Evolutionary conservation across 2,888 invertebrate genomes (phyloP), one percentile per base, ranked within the genome.

Genomic region (Rhingia campestris): DNA sequence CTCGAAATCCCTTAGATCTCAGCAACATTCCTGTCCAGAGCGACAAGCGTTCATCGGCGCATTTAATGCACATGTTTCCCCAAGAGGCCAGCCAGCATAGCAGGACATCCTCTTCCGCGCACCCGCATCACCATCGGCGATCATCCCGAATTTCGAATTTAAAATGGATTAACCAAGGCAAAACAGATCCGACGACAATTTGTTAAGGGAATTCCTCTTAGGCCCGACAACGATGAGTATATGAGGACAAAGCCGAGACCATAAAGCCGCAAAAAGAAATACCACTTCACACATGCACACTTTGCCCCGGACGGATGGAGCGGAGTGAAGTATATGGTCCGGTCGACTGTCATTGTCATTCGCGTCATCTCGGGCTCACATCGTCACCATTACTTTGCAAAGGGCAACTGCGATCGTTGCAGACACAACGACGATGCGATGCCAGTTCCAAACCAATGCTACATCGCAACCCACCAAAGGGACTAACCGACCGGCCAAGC

Each of bases 111-210:
- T 22, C 14, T 22, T 10, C 70, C 35, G 4, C 43, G n/a, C 63
- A 43, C 32, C 6, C 47, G 66, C 67, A 67, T 61, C 22, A 14
- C 66, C 64, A 12, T 37, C 10, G 6, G 67, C 66, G 84, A 80
- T 66, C 64, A 84, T 79, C 79, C 79, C 74, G 64, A 84, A 84
- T 84, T 84, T 84, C 74, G 79, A 84, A 84, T 84, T 84, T 79
- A 79, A 79, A 84, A 80, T 64, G 84, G 84, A 84, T 84, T 84
- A 84, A 75, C 74, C 54, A 84, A 74, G 37, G 59, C 56, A 75
- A 79, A 84, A 75, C 79, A 80, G 66, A 84, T 79, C 45, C 79
- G 56, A 84, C 74, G 79, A 84, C 84, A 84, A 84, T 84, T 84
- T 84, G 84, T 84, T 79, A 75, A 80, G 79, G 79, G 84, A 84